A percentile compares a stretch with the other conserved stretches of the same genome.
Conservation (phyloP, 2,888 invertebrate species). For the Digitonthophagus gazella region DNA sequence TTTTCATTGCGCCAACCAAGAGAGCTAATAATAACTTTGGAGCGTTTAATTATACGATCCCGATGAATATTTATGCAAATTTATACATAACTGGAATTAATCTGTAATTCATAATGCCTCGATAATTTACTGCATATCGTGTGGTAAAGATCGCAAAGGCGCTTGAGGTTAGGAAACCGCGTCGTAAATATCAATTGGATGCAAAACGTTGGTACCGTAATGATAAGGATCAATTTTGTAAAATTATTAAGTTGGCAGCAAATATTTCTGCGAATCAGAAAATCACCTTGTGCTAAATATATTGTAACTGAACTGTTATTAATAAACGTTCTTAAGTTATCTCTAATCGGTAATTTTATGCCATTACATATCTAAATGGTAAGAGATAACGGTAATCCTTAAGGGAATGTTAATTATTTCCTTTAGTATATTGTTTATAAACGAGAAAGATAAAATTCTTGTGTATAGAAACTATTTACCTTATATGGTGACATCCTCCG, state of each 20-base stretch:
- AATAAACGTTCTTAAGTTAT: too few species aligned
- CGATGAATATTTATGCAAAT: slow-evolving; percentile 4
- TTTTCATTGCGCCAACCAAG: background rate
- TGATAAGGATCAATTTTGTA: background rate
- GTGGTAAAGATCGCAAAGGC: background rate
- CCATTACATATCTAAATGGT: too few species aligned
- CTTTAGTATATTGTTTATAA: too few species aligned
- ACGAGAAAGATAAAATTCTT: too few species aligned
- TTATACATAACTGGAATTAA: slow-evolving; percentile 15
- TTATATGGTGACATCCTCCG: too few species aligned
- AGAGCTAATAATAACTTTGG: slow-evolving; percentile 14
- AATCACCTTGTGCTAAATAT: background rate
- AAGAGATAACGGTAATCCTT: too few species aligned
- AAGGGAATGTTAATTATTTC: too few species aligned
- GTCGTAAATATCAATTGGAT: slow-evolving; percentile 1
- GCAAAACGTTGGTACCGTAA: background rate
- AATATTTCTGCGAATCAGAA: background rate
- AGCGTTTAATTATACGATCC: slow-evolving; percentile 9
- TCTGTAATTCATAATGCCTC: slow-evolving; percentile 9
- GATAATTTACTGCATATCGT: background rate
- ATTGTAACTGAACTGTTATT: too few species aligned
- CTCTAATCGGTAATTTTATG: too few species aligned
- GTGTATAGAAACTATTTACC: too few species aligned
- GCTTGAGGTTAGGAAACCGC: background rate
- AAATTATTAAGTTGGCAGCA: background rate